These are phyloP conservation scores for Syritta pipiens DNA, from an alignment of 2,888 invertebrate species.

Conservation along the genomic window DNA sequence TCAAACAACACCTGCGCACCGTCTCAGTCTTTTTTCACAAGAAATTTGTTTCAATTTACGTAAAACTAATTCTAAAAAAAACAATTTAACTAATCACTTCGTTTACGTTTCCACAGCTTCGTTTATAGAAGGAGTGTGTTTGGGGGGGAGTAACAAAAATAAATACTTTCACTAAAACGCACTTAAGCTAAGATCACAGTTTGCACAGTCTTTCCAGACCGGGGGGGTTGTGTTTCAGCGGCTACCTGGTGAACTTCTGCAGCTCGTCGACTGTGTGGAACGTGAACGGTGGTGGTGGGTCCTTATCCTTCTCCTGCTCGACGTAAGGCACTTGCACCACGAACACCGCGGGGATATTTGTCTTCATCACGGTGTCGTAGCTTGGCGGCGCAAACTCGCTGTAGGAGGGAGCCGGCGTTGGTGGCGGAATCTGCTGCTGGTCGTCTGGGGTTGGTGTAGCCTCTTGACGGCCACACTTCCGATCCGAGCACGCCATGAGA, in stretches of 20 bases:
- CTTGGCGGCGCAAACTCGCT: constrained; percentile 79
- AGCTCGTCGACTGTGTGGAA: constrained; percentile 76
- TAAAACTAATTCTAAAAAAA: no score
- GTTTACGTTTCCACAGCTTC: no score
- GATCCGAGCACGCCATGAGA: constrained; percentile 79
- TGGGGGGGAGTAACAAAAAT: constrained; percentile 6
- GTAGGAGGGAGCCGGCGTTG: constrained; percentile 78
- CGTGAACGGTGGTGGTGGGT: constrained; percentile 70
- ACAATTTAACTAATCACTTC: no score
- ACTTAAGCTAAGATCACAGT: constrained; percentile 61
- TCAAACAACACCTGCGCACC: constrained; percentile 36
- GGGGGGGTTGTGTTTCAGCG: constrained; percentile 4
- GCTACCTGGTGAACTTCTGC: constrained; percentile 71
- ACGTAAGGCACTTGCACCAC: constrained; percentile 74
- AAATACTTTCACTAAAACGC: constrained; percentile 24
- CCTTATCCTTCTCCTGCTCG: constrained; percentile 48
- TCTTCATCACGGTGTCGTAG: constrained; percentile 77
- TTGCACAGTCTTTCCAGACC: constrained; percentile 26
- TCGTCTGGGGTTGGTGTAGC: background rate
- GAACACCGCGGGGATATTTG: constrained; percentile 74
- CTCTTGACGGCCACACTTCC: constrained; percentile 72
- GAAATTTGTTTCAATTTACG: constrained; percentile 1
- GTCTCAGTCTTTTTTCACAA: constrained; percentile 56
- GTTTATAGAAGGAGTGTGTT: no score
- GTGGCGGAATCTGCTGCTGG: constrained; percentile 68